Percentiles rank a stretch among this genome's conserved stretches.
Evolutionary conservation across 2,888 invertebrate species (phyloP).

Genomic region (Cataglyphis cursor): DNA sequence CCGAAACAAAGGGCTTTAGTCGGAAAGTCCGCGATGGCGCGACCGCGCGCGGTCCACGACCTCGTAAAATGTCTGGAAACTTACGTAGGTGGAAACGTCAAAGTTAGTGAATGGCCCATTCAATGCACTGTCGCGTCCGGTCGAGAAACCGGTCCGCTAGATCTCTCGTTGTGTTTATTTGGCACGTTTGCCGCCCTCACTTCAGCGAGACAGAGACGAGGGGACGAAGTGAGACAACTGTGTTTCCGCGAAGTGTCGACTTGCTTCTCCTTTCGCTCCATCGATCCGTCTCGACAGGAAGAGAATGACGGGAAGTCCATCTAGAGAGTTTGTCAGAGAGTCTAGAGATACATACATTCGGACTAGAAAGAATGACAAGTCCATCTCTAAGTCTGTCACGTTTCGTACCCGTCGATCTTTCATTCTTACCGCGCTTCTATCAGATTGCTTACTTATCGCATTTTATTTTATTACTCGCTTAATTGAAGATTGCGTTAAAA

Average conservation of each 20-base stretch:
- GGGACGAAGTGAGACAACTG: constrained; percentile 29
- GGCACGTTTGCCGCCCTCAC: constrained; percentile 60
- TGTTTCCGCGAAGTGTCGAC: constrained; percentile 52
- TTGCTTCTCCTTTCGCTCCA: constrained; percentile 62
- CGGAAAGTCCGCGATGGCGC: constrained; percentile 50
- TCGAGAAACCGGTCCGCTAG: constrained; percentile 74
- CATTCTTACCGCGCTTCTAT: background rate
- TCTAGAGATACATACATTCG: constrained; percentile 50
- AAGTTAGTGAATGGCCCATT: constrained; percentile 81
- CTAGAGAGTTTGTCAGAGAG: constrained; percentile 21
- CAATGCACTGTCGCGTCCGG: constrained; percentile 77
- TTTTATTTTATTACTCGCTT: constrained; percentile 1
- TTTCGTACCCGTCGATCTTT: background rate
- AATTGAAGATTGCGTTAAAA: background rate
- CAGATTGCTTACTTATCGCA: background rate
- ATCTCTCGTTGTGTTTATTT: constrained; percentile 76
- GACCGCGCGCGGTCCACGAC: constrained; percentile 69
- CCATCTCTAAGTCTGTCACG: background rate
- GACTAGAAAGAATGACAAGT: constrained; percentile 41
- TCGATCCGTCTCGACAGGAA: constrained; percentile 69
- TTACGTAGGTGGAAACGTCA: constrained; percentile 80
- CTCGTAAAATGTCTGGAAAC: constrained; percentile 82
- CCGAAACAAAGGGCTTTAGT: constrained; percentile 63
- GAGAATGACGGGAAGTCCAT: constrained; percentile 50
- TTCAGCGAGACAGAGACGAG: background rate